Evolutionary conservation across 2,113 vertebrate genomes (phyloP).

Genomic region (Ageneiosus marmoratus): DNA sequence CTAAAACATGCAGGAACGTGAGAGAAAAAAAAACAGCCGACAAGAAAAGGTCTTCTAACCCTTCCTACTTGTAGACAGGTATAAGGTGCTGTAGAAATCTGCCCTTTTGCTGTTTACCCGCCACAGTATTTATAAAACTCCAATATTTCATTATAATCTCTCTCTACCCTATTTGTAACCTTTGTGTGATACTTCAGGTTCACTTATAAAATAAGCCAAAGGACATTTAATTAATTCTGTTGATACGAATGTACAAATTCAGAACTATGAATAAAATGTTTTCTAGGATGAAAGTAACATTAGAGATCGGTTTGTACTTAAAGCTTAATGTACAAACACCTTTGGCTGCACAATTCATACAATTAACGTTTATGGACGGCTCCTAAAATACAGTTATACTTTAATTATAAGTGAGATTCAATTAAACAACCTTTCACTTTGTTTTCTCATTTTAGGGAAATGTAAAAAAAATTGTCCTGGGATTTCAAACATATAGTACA

Average conservation of each 20-base stretch:
- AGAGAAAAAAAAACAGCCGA: not conserved
- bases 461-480: not conserved
- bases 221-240: not conserved
- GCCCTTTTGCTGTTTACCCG: not conserved
- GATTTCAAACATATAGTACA: not conserved
- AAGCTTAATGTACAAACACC: not conserved
- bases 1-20: slow-evolving; percentile 49
- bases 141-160: not conserved
- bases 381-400: not conserved
- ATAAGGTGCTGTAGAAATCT: not conserved
- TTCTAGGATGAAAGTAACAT: not conserved
- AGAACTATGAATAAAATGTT: not conserved
- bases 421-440: not conserved
- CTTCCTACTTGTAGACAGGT: slow-evolving; percentile 3
- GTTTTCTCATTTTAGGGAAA: not conserved
- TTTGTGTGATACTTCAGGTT: not conserved
- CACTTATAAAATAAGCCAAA: not conserved
- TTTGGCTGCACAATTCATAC: not conserved
- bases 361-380: not conserved
- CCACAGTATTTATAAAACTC: not conserved
- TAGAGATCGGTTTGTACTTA: not conserved
- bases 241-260: not conserved
- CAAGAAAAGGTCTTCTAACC: not conserved
- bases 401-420: not conserved
- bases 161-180: not conserved